These are phyloP conservation scores for Holacanthus passer DNA, from an alignment of 2,113 vertebrate species.

Conservation along the genomic window DNA sequence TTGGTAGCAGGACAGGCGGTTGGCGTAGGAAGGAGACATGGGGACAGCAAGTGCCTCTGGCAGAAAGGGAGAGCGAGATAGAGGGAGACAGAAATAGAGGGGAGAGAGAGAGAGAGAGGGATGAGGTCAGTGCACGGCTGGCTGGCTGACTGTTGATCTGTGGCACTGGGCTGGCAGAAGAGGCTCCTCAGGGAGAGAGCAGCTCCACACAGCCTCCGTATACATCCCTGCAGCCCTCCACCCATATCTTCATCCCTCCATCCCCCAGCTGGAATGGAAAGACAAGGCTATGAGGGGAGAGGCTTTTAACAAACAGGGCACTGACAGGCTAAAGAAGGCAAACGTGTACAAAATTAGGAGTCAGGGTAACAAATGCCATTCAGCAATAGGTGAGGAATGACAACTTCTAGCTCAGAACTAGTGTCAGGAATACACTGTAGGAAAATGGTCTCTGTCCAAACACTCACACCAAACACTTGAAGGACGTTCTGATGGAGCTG, in stretches of 20 bases:
- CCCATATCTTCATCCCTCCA: constrained; percentile 49
- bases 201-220: constrained; percentile 67
- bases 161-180: constrained; percentile 81
- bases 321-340: constrained; percentile 44
- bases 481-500: constrained; percentile 24
- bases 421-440: background rate
- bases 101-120: constrained; percentile 51
- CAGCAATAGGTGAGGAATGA: background rate
- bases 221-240: constrained; percentile 43
- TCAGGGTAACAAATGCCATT: constrained; percentile 1
- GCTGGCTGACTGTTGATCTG: constrained; percentile 84
- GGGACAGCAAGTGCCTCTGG: constrained; percentile 80
- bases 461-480: constrained; percentile 20
- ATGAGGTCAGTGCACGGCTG: constrained; percentile 81
- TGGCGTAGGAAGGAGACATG: constrained; percentile 76
- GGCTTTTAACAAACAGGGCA: constrained; percentile 45
- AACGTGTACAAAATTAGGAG: constrained; percentile 21
- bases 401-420: background rate
- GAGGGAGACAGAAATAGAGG: constrained; percentile 71
- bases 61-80: constrained; percentile 65
- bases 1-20: constrained; percentile 77
- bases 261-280: constrained; percentile 58
- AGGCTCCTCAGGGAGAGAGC: constrained; percentile 77
- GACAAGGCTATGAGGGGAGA: constrained; percentile 45
- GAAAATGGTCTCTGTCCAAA: background rate